phyloP scores from a whole-genome alignment of 2,113 vertebrate genomes.

The Myotis davidii region DNA sequence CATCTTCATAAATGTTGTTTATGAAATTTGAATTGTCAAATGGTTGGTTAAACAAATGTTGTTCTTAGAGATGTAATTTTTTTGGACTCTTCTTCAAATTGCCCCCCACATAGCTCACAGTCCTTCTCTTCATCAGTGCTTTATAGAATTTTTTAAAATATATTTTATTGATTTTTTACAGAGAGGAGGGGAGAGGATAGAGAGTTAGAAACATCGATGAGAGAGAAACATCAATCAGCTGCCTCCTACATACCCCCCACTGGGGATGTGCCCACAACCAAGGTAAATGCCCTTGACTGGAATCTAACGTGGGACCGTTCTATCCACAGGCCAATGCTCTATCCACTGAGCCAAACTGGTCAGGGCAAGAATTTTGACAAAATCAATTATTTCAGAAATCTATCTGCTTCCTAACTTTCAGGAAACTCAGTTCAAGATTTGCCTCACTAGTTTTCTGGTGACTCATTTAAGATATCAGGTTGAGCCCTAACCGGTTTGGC shows the following conservation, averaged over 20 bases:
- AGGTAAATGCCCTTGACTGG: too few species aligned
- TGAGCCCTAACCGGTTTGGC: too few species aligned
- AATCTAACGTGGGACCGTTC: too few species aligned
- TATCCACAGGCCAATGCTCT: too few species aligned
- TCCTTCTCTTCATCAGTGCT: background rate
- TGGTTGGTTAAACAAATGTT: background rate
- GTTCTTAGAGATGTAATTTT: background rate
- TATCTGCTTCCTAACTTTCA: background rate
- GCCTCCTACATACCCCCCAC: too few species aligned
- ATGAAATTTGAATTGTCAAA: background rate
- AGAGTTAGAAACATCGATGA: too few species aligned
- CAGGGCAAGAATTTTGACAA: background rate
- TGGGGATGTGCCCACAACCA: too few species aligned
- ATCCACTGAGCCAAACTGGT: too few species aligned
- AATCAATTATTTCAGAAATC: background rate
- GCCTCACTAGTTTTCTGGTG: background rate
- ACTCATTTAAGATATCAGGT: background rate
- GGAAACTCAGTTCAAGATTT: background rate
- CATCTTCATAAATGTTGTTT: constrained; percentile 7
- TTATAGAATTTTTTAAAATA: background rate
- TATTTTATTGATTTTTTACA: too few species aligned
- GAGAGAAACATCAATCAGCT: too few species aligned
- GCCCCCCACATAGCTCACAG: background rate
- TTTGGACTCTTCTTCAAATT: background rate
- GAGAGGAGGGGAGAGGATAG: too few species aligned